Percentiles rank a stretch among this genome's conserved stretches.
Conservation (phyloP, 1,140 invertebrate genomes). For the Panulirus ornatus region DNA sequence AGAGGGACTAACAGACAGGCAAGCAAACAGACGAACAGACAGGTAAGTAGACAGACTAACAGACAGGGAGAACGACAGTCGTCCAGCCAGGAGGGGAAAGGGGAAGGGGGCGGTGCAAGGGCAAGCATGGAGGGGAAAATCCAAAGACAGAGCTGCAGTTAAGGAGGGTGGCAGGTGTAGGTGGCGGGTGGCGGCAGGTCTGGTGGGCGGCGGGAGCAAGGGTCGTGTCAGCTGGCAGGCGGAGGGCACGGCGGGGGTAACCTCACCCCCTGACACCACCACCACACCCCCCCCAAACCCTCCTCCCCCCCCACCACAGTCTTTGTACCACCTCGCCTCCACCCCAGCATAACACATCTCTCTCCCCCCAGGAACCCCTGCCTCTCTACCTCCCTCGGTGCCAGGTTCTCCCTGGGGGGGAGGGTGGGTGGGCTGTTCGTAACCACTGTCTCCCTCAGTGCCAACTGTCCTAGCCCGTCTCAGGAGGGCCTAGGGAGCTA, state of each 20-base stretch:
- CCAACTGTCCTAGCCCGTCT: background rate
- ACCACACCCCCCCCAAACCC: background rate
- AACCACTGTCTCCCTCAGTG: too few species aligned
- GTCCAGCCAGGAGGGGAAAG: too few species aligned
- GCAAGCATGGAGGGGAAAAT: too few species aligned
- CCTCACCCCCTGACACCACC: background rate
- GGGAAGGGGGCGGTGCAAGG: too few species aligned
- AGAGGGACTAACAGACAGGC: too few species aligned
- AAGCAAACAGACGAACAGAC: too few species aligned
- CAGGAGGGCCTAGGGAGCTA: background rate
- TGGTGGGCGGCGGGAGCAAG: conserved; percentile 31
- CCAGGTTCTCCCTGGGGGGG: background rate
- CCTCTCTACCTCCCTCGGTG: background rate
- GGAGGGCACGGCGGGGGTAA: conserved; percentile 39
- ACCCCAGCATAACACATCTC: conserved; percentile 9
- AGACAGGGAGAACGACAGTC: too few species aligned
- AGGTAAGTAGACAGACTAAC: too few species aligned
- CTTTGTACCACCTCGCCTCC: conserved; percentile 2
- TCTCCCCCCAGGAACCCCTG: background rate
- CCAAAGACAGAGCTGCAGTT: too few species aligned
- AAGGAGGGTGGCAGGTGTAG: too few species aligned
- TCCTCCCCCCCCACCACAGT: background rate
- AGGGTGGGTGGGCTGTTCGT: background rate
- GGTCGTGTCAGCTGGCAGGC: conserved; percentile 59
- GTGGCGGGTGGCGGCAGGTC: conserved; percentile 26